These are phyloP conservation scores for Spodoptera frugiperda DNA, from an alignment of 1,140 invertebrate species.

Conservation along the genomic window DNA sequence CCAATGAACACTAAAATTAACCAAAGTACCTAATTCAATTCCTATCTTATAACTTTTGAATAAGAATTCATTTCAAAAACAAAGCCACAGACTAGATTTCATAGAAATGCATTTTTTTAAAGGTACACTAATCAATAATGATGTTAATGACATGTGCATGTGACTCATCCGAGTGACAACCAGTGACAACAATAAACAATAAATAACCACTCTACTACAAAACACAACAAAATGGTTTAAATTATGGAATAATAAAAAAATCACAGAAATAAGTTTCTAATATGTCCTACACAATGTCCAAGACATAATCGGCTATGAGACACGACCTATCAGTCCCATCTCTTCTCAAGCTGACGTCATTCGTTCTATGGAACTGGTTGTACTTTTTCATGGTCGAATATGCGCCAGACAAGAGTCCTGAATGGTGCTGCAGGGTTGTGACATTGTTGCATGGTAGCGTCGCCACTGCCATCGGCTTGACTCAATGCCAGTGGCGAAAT, in stretches of 20 bases:
- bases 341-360: slow-evolving; percentile 70
- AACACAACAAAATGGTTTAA: not conserved
- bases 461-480: slow-evolving; percentile 72
- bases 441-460: slow-evolving; percentile 81
- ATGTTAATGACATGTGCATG: not conserved
- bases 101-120: too few relatives aligned
- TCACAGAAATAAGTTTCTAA: too few relatives aligned
- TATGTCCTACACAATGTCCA: not conserved
- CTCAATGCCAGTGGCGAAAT: slow-evolving; percentile 72
- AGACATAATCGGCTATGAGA: slow-evolving; percentile 57
- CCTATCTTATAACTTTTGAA: too few relatives aligned
- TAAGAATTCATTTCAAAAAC: not conserved
- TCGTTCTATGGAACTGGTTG: slow-evolving; percentile 69
- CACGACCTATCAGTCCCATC: slow-evolving; percentile 61
- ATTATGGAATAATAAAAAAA: too few relatives aligned
- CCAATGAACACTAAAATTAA: too few relatives aligned
- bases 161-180: not conserved
- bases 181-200: not conserved
- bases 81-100: not conserved
- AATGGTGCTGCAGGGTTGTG: slow-evolving; percentile 80
- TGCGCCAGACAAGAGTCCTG: slow-evolving; percentile 61
- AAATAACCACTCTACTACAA: not conserved
- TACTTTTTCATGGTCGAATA: slow-evolving; percentile 61
- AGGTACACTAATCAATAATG: not conserved
- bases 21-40: too few relatives aligned